Evolutionary conservation across 1,140 invertebrate genomes (phyloP).

Genomic region (Nymphalis io): DNA sequence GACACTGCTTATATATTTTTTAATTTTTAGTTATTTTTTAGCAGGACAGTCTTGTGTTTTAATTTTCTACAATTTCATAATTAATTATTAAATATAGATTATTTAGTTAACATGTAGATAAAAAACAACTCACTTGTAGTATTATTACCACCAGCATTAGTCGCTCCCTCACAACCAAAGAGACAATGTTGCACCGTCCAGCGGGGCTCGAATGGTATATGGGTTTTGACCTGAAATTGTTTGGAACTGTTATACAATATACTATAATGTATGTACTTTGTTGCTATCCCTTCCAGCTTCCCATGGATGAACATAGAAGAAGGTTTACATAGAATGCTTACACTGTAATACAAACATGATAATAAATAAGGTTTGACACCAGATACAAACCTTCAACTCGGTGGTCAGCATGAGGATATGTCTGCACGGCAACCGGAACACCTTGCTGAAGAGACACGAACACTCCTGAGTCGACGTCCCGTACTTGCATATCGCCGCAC

Average conservation of each 20-base stretch:
- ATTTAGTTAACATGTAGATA: no score
- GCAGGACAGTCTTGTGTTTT: no score
- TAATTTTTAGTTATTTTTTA: no score
- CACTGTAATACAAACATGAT: no score
- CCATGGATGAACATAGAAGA: no score
- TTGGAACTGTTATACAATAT: neutral
- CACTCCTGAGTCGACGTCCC: conserved; percentile 78
- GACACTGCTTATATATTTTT: no score
- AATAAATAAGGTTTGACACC: neutral
- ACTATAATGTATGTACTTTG: neutral
- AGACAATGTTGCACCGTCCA: conserved; percentile 79
- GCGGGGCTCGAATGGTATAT: conserved; percentile 76
- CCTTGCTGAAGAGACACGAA: conserved; percentile 76
- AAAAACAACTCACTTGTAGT: conserved; percentile 40
- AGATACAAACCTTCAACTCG: conserved; percentile 64
- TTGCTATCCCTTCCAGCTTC: no score
- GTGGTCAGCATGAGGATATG: conserved; percentile 79
- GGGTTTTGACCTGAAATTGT: conserved; percentile 69
- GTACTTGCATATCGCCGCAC: conserved; percentile 72
- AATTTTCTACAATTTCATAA: no score
- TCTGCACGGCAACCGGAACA: conserved; percentile 74
- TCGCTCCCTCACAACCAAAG: conserved; percentile 69
- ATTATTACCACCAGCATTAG: conserved; percentile 36
- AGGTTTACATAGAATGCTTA: no score
- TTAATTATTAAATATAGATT: no score